Evolutionary conservation across 2,888 invertebrate genomes (phyloP).

Genomic region (Tachina fera): DNA sequence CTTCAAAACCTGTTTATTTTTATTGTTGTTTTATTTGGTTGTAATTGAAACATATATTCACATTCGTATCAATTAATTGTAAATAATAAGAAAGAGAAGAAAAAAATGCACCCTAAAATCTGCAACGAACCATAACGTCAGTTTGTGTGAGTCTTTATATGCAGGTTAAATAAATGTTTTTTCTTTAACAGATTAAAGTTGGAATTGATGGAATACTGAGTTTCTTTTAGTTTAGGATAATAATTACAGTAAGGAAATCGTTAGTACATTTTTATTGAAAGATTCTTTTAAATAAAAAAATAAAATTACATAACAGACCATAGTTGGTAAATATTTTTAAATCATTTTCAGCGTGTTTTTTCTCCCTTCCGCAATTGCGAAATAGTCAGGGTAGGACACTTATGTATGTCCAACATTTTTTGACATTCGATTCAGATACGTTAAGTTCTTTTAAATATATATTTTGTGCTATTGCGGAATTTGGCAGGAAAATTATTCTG

Average conservation of each 20-base stretch:
- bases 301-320: too few species aligned
- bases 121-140: slow-evolving; percentile 55
- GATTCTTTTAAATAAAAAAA: too few species aligned
- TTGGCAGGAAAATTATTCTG: too few species aligned
- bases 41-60: slow-evolving; percentile 47
- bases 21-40: slow-evolving; percentile 43
- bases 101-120: slow-evolving; percentile 51
- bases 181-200: background rate
- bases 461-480: too few species aligned
- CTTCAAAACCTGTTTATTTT: background rate
- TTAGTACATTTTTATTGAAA: too few species aligned
- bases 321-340: too few species aligned
- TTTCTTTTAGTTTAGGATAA: background rate
- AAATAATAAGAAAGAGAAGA: slow-evolving; percentile 1
- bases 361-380: too few species aligned
- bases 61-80: slow-evolving; percentile 53
- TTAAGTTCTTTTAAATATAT: too few species aligned
- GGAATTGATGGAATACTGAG: background rate
- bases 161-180: slow-evolving; percentile 43
- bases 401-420: too few species aligned
- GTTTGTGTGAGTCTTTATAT: slow-evolving; percentile 30
- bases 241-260: too few species aligned
- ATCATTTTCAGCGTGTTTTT: accelerated
- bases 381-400: too few species aligned
- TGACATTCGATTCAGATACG: too few species aligned